These are phyloP conservation scores for Maniola jurtina DNA, from an alignment of 1,140 invertebrate species.

Conservation along the genomic window DNA sequence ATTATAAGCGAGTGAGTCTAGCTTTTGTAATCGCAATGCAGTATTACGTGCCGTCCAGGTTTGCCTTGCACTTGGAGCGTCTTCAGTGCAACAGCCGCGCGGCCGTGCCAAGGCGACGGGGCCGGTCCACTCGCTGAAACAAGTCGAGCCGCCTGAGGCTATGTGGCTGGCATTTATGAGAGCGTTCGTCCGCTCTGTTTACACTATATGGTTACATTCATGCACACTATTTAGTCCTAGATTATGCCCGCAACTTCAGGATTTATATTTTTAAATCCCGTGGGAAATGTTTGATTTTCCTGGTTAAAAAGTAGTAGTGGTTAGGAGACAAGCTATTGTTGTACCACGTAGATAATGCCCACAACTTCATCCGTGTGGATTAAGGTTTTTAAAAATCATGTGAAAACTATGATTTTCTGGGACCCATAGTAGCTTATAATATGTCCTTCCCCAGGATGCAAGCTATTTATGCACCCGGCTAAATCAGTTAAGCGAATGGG, in stretches of 20 bases:
- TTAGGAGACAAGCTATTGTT: too few species aligned
- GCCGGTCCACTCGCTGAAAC: slow-evolving; percentile 17
- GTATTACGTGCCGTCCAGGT: slow-evolving; percentile 54
- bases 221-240: not conserved
- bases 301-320: too few species aligned
- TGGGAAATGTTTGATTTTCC: not conserved
- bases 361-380: too few species aligned
- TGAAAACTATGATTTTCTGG: too few species aligned
- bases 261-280: not conserved
- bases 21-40: slow-evolving; percentile 52
- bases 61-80: slow-evolving; percentile 70
- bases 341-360: too few species aligned
- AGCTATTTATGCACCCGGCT: too few species aligned
- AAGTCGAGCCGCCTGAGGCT: slow-evolving; percentile 8
- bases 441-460: too few species aligned
- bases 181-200: not conserved
- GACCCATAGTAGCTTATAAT: too few species aligned
- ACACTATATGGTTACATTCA: not conserved
- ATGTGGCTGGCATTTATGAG: slow-evolving; percentile 8
- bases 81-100: slow-evolving; percentile 70
- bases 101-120: slow-evolving; percentile 39
- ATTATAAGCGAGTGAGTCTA: slow-evolving; percentile 19
- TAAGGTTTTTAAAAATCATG: too few species aligned
- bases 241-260: not conserved
- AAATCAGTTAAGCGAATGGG: too few species aligned